These are phyloP conservation scores for Drosophila fungiperda DNA, from an alignment of 2,888 invertebrate species.

Conservation along the genomic window DNA sequence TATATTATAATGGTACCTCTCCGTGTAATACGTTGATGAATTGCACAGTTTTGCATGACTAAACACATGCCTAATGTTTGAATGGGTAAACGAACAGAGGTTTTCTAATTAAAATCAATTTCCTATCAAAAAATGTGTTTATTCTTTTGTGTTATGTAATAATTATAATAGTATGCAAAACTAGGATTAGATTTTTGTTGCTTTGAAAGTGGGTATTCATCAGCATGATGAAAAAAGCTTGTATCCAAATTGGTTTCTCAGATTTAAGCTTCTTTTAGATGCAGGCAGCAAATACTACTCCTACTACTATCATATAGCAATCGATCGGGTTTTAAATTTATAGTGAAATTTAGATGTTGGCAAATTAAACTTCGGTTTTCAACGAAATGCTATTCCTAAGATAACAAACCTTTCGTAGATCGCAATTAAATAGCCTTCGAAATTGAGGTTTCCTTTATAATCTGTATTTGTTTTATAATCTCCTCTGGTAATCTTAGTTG, in stretches of 20 bases:
- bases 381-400: not conserved
- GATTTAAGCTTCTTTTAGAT: not conserved
- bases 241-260: no score
- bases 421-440: not conserved
- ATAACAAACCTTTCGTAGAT: no score
- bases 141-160: not conserved
- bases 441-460: not conserved
- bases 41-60: constrained; percentile 51
- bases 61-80: constrained; percentile 30
- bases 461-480: not conserved
- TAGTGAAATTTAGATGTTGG: not conserved
- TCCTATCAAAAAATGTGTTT: not conserved
- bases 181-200: not conserved
- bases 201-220: not conserved
- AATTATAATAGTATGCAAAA: not conserved
- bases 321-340: not conserved
- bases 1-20: constrained; percentile 41
- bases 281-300: not conserved
- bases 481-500: constrained; percentile 3
- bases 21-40: constrained; percentile 46
- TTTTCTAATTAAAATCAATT: constrained; percentile 1
- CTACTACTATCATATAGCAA: not conserved
- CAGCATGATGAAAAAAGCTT: not conserved
- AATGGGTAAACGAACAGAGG: constrained; percentile 19
- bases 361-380: not conserved